These are phyloP conservation scores for Spinibarbus caldwelli DNA, from an alignment of 2,797 vertebrate species.

Conservation along the genomic window DNA sequence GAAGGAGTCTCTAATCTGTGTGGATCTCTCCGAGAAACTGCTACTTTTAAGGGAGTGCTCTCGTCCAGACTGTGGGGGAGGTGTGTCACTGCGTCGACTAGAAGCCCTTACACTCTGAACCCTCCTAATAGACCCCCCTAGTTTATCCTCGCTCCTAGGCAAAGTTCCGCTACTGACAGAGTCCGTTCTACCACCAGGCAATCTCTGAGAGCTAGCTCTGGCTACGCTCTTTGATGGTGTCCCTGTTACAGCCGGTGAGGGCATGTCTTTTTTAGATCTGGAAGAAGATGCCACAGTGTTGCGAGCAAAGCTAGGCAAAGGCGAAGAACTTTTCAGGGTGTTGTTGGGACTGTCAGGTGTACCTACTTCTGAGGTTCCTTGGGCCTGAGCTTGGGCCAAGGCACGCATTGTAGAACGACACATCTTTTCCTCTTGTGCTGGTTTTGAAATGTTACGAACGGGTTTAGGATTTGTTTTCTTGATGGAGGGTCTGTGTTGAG, in stretches of 20 bases:
- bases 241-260: slow-evolving; percentile 65
- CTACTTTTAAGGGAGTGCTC: slow-evolving; percentile 72
- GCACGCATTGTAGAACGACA: slow-evolving; percentile 85
- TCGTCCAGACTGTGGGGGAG: slow-evolving; percentile 57
- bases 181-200: slow-evolving; percentile 51
- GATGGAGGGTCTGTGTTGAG: slow-evolving; percentile 72
- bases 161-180: slow-evolving; percentile 66
- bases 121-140: slow-evolving; percentile 76
- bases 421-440: slow-evolving; percentile 86
- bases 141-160: slow-evolving; percentile 72
- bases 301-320: slow-evolving; percentile 88
- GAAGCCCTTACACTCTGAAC: slow-evolving; percentile 81
- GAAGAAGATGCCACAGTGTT: slow-evolving; percentile 92
- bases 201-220: slow-evolving; percentile 79
- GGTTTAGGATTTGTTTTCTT: slow-evolving; percentile 90
- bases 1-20: slow-evolving; percentile 75
- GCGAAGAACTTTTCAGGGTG: slow-evolving; percentile 66
- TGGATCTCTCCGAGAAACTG: slow-evolving; percentile 80
- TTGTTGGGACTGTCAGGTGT: slow-evolving; percentile 64
- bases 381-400: slow-evolving; percentile 69
- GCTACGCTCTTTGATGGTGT: slow-evolving; percentile 75
- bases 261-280: slow-evolving; percentile 82
- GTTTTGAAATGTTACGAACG: slow-evolving; percentile 81
- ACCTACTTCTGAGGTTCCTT: slow-evolving; percentile 69
- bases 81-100: slow-evolving; percentile 75